A percentile compares a stretch with the other conserved stretches of the same genome.
Evolutionary conservation across 2,888 invertebrate species (phyloP).

Genomic region (Synanthedon vespiformis): DNA sequence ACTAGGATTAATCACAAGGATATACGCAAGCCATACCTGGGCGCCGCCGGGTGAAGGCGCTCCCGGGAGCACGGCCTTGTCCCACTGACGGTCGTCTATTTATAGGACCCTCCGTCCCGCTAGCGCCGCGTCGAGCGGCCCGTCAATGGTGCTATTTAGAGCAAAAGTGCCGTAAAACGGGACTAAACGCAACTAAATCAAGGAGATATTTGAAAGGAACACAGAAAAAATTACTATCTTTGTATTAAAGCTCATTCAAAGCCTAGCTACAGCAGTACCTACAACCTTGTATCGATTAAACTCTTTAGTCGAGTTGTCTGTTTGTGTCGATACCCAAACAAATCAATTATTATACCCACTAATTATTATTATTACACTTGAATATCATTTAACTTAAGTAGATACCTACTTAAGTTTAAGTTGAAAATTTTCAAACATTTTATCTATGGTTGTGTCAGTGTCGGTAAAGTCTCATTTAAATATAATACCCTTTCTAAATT

Average conservation of each 20-base stretch:
- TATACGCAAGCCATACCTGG: conserved; percentile 43
- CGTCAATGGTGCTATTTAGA: conserved; percentile 58
- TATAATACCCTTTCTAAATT: neutral
- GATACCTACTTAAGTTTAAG: too few relatives aligned
- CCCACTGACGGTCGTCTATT: conserved; percentile 58
- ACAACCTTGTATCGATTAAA: too few relatives aligned
- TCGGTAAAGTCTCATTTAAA: neutral
- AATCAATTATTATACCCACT: too few relatives aligned
- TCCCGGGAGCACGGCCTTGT: conserved; percentile 50
- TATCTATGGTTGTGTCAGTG: too few relatives aligned
- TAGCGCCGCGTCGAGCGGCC: conserved; percentile 20
- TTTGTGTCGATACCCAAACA: too few relatives aligned
- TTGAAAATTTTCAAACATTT: too few relatives aligned
- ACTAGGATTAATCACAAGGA: conserved; percentile 53
- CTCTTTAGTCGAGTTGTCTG: too few relatives aligned
- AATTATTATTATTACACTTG: too few relatives aligned
- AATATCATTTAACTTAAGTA: too few relatives aligned
- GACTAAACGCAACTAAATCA: conserved; percentile 14
- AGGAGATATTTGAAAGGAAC: conserved; percentile 6
- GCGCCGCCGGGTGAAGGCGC: conserved; percentile 31
- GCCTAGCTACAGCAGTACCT: too few relatives aligned
- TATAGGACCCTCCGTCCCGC: conserved; percentile 39
- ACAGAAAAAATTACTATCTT: neutral
- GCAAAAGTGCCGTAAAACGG: conserved; percentile 23
- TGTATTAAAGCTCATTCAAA: neutral